Evolutionary conservation across 2,888 invertebrate species (phyloP).

Genomic region (Blastobasis lacticolella): DNA sequence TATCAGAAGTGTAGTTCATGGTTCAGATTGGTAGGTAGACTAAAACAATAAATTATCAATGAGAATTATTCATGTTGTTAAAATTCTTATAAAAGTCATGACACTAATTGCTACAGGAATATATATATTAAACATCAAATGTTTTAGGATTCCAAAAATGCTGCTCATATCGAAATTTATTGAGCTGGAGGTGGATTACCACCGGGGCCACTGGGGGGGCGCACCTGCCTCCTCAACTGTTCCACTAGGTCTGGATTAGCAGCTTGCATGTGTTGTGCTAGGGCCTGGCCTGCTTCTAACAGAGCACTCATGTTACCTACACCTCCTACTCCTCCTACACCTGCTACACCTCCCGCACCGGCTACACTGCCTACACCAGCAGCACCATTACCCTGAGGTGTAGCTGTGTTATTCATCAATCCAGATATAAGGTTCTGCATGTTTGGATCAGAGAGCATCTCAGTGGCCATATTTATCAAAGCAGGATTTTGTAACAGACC

Average conservation of each 20-base stretch:
- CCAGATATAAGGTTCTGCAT: constrained; percentile 84
- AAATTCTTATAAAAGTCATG: too few species aligned
- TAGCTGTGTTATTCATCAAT: constrained; percentile 56
- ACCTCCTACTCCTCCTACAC: not conserved
- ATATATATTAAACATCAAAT: too few species aligned
- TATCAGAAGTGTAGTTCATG: too few species aligned
- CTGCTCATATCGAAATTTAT: not conserved
- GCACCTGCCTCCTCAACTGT: constrained; percentile 80
- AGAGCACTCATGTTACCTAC: constrained; percentile 51
- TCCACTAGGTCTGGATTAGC: constrained; percentile 89
- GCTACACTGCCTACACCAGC: too few species aligned
- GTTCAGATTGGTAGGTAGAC: too few species aligned
- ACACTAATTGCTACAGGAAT: too few species aligned
- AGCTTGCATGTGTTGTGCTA: constrained; percentile 87
- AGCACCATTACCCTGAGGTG: constrained; percentile 19
- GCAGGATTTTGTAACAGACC: constrained; percentile 86
- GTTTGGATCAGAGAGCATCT: constrained; percentile 88
- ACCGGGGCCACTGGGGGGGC: constrained; percentile 38
- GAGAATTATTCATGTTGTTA: too few species aligned
- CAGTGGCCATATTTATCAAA: constrained; percentile 87
- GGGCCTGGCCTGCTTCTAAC: constrained; percentile 82
- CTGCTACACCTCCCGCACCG: too few species aligned
- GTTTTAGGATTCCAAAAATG: too few species aligned
- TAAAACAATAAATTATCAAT: too few species aligned
- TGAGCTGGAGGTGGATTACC: constrained; percentile 27